Evolutionary conservation across 2,113 vertebrate species (phyloP).

Genomic region (Dissostichus mawsoni): DNA sequence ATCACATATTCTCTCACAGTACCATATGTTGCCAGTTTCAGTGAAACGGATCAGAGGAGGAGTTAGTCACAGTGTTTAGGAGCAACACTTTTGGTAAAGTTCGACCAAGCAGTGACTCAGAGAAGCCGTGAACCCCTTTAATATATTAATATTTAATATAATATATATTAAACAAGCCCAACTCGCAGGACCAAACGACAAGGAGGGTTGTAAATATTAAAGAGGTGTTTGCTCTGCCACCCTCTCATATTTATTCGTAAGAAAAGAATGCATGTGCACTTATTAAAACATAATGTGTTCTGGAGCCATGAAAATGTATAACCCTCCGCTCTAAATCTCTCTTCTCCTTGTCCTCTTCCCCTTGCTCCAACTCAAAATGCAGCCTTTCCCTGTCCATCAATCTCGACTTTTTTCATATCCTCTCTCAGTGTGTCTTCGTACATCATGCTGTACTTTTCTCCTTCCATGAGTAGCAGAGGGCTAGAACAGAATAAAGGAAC

Average conservation of each 20-base stretch:
- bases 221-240: slow-evolving; percentile 76
- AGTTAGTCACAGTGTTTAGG: slow-evolving; percentile 32
- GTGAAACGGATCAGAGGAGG: slow-evolving; percentile 40
- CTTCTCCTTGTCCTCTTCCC: slow-evolving; percentile 25
- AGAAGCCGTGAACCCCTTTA: slow-evolving; percentile 64
- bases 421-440: slow-evolving; percentile 33
- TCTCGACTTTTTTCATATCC: slow-evolving; percentile 34
- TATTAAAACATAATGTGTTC: slow-evolving; percentile 85
- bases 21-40: slow-evolving; percentile 10
- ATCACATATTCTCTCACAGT: not conserved
- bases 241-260: slow-evolving; percentile 80
- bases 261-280: slow-evolving; percentile 79
- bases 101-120: slow-evolving; percentile 45
- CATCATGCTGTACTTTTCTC: slow-evolving; percentile 28
- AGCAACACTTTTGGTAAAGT: slow-evolving; percentile 45
- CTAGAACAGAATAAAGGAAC: slow-evolving; percentile 34
- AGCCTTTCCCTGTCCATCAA: slow-evolving; percentile 51
- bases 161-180: slow-evolving; percentile 69
- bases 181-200: slow-evolving; percentile 62
- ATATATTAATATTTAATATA: slow-evolving; percentile 45
- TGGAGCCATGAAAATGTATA: slow-evolving; percentile 73
- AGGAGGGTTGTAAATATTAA: slow-evolving; percentile 82
- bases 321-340: slow-evolving; percentile 47
- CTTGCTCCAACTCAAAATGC: slow-evolving; percentile 47
- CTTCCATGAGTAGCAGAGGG: not conserved